Percentiles rank a stretch among this genome's conserved stretches.
phyloP scores from a whole-genome alignment of 2,797 vertebrate genomes.

The Eulemur rubriventer region DNA sequence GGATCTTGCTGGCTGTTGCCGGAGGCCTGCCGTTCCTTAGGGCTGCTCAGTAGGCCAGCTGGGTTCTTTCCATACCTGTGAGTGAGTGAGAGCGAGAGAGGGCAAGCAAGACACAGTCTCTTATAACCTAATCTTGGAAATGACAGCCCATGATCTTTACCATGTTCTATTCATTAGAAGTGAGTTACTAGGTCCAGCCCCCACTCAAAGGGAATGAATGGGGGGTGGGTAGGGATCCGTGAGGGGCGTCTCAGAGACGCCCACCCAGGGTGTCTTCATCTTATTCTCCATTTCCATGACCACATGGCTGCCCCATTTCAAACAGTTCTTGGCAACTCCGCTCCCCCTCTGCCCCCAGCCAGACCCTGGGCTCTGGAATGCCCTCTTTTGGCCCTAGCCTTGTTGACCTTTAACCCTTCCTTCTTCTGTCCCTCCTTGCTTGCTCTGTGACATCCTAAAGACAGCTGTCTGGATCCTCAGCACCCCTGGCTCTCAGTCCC shows the following conservation, averaged over 20 bases:
- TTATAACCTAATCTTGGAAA: not conserved
- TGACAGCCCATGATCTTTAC: not conserved
- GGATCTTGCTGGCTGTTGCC: not conserved
- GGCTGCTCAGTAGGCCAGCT: rapidly evolving
- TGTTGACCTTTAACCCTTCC: not conserved
- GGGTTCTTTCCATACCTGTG: not conserved
- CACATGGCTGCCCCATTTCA: not conserved
- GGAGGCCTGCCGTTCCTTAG: not conserved
- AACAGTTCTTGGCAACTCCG: not conserved
- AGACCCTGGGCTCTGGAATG: not conserved
- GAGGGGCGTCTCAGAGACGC: not conserved
- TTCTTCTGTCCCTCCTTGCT: not conserved
- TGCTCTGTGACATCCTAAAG: not conserved
- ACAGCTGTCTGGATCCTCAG: not conserved
- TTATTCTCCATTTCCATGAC: not conserved
- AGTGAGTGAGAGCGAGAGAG: not conserved
- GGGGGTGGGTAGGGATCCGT: not conserved
- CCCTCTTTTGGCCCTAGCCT: not conserved
- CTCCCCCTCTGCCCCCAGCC: not conserved
- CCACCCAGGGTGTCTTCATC: rapidly evolving
- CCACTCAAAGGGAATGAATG: not conserved
- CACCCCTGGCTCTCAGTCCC: not conserved
- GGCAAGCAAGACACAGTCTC: not conserved
- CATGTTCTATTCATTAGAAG: not conserved
- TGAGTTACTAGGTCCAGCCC: not conserved